Percentiles rank a stretch among this genome's conserved stretches.
These are phyloP conservation scores for Tetragonisca angustula DNA, from an alignment of 2,888 invertebrate genomes.

Conservation along the genomic window DNA sequence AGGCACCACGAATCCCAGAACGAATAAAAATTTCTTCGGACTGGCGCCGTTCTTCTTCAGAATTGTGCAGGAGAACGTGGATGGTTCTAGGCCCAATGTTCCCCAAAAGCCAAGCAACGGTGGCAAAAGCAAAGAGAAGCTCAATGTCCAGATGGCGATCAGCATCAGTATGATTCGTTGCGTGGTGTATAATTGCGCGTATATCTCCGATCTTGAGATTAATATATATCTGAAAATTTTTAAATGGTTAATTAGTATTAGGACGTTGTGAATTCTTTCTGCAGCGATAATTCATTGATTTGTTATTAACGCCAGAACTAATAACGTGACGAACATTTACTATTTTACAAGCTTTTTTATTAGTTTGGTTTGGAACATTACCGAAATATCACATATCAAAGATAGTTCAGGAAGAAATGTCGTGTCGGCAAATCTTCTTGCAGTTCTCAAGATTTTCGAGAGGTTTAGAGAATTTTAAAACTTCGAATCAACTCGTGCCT, in stretches of 20 bases:
- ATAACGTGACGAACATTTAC: no score
- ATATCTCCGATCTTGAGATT: constrained; percentile 92
- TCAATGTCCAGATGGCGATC: constrained; percentile 90
- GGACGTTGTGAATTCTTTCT: neutral
- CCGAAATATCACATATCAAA: no score
- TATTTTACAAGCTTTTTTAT: no score
- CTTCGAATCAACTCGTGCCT: no score
- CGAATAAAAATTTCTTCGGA: constrained; percentile 93
- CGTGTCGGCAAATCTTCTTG: no score
- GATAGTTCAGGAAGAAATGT: no score
- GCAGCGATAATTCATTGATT: neutral
- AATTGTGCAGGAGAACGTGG: constrained; percentile 96
- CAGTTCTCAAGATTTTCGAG: no score
- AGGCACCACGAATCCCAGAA: constrained; percentile 93
- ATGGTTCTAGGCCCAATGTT: constrained; percentile 90
- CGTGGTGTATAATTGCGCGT: constrained; percentile 91
- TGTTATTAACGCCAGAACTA: neutral
- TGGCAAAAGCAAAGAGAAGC: constrained; percentile 87
- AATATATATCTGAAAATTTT: constrained; percentile 90
- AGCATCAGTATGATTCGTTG: constrained; percentile 91
- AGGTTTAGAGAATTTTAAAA: no score
- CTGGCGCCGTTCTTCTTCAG: constrained; percentile 91
- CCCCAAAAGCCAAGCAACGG: constrained; percentile 94
- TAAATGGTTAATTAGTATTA: neutral
- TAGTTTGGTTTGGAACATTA: no score